Conservation (phyloP, 2,888 invertebrate genomes). For the Romanomermis culicivorax region DNA sequence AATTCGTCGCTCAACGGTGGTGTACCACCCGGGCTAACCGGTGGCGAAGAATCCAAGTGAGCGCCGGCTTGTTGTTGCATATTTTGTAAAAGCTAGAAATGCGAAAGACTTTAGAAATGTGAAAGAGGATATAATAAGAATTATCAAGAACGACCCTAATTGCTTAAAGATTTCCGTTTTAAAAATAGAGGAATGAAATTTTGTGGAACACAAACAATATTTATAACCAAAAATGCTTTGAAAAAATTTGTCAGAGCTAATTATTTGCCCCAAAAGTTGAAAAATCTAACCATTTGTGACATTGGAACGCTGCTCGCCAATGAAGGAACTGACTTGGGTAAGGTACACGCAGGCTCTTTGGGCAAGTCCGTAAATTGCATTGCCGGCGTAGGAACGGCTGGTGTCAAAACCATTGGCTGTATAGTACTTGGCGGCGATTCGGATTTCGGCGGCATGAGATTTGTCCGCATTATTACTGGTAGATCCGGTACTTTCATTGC, state of each 20-base stretch:
- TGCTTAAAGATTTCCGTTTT: no score
- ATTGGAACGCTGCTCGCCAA: neutral
- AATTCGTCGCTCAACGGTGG: neutral
- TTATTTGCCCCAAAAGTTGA: neutral
- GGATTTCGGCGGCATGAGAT: neutral
- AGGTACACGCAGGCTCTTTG: neutral
- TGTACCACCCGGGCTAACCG: neutral
- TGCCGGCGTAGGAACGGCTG: neutral
- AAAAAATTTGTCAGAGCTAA: no score
- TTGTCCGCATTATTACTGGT: neutral
- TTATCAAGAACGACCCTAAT: no score
- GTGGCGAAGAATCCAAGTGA: neutral
- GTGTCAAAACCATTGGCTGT: neutral
- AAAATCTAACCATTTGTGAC: neutral
- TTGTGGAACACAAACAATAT: no score
- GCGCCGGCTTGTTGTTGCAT: neutral
- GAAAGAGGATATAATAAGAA: no score
- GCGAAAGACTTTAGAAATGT: no score
- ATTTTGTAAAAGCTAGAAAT: neutral
- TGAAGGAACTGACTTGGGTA: neutral
- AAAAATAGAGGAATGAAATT: no score
- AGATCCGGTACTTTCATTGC: no score
- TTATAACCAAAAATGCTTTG: no score
- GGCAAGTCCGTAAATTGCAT: neutral
- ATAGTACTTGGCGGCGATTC: no score